Percentiles rank a stretch among this genome's conserved stretches.
Conservation (phyloP, 2,113 vertebrate genomes). For the Notarius quadriscutis region DNA sequence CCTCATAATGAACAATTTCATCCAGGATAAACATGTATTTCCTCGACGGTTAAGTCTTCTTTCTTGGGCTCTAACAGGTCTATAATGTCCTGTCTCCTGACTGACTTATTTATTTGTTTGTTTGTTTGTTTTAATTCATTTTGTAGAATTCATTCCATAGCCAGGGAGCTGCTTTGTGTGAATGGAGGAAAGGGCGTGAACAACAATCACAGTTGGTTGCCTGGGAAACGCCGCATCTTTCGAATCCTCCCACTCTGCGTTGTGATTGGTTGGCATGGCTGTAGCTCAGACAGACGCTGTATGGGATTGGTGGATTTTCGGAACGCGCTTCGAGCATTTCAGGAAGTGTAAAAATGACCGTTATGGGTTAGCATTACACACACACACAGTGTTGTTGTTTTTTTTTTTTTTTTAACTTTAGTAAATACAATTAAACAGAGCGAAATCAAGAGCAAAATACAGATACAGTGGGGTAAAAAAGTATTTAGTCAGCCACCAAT, state of each 20-base stretch:
- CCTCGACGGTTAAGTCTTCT: not conserved
- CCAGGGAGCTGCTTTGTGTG: not conserved
- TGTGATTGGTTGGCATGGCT: slow-evolving; percentile 36
- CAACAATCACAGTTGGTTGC: not conserved
- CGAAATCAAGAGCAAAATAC: too few relatives aligned
- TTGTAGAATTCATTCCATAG: too few relatives aligned
- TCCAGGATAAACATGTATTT: not conserved
- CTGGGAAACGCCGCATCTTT: slow-evolving; percentile 11
- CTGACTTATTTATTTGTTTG: not conserved
- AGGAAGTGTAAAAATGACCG: not conserved
- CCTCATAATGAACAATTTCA: not conserved
- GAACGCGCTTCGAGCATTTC: slow-evolving; percentile 8
- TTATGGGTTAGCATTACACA: not conserved
- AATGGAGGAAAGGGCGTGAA: not conserved
- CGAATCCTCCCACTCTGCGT: slow-evolving; percentile 34
- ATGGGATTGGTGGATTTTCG: slow-evolving; percentile 14
- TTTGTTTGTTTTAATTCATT: not conserved
- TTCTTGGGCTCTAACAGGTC: not conserved
- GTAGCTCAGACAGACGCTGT: slow-evolving; percentile 2
- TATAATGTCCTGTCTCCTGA: not conserved
- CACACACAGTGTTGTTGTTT: too few relatives aligned
- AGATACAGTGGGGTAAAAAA: too few relatives aligned
- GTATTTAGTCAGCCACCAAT: too few relatives aligned
- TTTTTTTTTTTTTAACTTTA: too few relatives aligned
- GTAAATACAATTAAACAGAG: too few relatives aligned